Base-by-base conservation (phyloP, 1,140 invertebrate genomes). In the Colletes gigas region DNA sequence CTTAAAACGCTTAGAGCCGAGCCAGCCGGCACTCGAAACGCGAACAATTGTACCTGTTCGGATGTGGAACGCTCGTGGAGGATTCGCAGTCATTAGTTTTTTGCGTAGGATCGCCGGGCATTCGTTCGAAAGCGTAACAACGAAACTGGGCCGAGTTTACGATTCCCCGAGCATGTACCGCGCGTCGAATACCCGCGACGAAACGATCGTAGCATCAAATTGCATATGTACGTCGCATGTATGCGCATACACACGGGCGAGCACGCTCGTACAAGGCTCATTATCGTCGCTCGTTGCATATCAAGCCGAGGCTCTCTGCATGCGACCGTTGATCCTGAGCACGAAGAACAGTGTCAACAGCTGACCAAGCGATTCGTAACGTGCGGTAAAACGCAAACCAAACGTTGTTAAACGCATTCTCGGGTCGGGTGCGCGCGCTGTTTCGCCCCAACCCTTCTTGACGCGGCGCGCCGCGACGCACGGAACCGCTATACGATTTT, bases 251-350 rank as follows among this genome's bases (percentile, higher is more conserved):
- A 70, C 68, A 52, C 17, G 68, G n/a, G 21, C 50, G 41, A 15
- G 41, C 65, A 59, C 41, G 66, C 9, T 14, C 12, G 19, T 60
- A 70, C 67, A 62, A 70, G 57, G 12, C 47, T 71, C 67, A 60
- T 78, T 78, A 78, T 78, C 75, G 75, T 71, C 66, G 57, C 17
- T 60, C 66, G 67, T 78, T 69, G 65, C 65, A 77, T 77, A 78
- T 70, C 75, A 62, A 78, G n/a, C 41, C 75, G 54, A 19, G 65
- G 14, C 55, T 60, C 52, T 68, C 10, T 52, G 52, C 41, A 19
- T 17, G 10, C 65, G 50, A 74, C 30, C 4, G 55, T 50, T 65
- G 72, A 75, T 75, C 55, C 57, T 15, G 17, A 41, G 30, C 57
- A 44, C 67, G 44, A 21, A 6, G 30, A 21, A 78, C 75, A 52